phyloP scores from a whole-genome alignment of 2,888 invertebrate species.

The Limnephilus auricula region DNA sequence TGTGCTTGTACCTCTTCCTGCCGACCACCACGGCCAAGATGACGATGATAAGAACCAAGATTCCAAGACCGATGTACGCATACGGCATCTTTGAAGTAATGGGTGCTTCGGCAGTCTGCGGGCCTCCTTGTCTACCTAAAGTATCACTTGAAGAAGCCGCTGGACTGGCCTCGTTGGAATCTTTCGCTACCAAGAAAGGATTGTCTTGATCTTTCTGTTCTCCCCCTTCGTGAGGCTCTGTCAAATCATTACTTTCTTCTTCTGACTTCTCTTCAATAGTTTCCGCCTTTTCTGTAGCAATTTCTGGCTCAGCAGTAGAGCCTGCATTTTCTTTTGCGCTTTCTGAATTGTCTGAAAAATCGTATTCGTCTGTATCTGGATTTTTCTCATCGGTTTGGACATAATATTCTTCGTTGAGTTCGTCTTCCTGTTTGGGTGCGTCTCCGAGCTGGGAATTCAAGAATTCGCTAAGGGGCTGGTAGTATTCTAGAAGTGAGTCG shows the following conservation, averaged over 20 bases:
- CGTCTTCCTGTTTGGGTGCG: slow-evolving; percentile 57
- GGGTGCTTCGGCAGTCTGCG: slow-evolving; percentile 46
- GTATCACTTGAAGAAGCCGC: slow-evolving; percentile 63
- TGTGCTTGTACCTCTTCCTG: slow-evolving; percentile 76
- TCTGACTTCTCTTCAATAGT: slow-evolving; percentile 18
- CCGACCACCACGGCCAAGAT: slow-evolving; percentile 75
- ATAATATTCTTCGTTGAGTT: slow-evolving; percentile 36
- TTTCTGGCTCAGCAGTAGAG: slow-evolving; percentile 50
- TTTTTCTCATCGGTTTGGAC: slow-evolving; percentile 67
- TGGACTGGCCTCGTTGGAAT: slow-evolving; percentile 51
- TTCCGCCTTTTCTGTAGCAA: slow-evolving; percentile 42
- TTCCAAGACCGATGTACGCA: slow-evolving; percentile 77
- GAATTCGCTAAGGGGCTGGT: slow-evolving; percentile 77
- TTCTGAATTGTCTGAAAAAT: slow-evolving; percentile 34
- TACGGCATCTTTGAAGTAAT: slow-evolving; percentile 68
- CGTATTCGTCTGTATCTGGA: slow-evolving; percentile 70
- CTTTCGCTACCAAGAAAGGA: slow-evolving; percentile 62
- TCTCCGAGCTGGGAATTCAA: slow-evolving; percentile 73
- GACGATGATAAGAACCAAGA: slow-evolving; percentile 72
- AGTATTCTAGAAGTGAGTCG: slow-evolving; percentile 77
- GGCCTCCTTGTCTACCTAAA: slow-evolving; percentile 44
- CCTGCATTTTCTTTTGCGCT: background rate
- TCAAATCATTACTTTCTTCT: slow-evolving; percentile 4
- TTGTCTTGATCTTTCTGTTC: slow-evolving; percentile 52
- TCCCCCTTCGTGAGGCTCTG: slow-evolving; percentile 10